Percentiles rank a stretch among this genome's conserved stretches.
Conservation (phyloP, 1,140 invertebrate genomes). For the Drosophila ambigua region DNA sequence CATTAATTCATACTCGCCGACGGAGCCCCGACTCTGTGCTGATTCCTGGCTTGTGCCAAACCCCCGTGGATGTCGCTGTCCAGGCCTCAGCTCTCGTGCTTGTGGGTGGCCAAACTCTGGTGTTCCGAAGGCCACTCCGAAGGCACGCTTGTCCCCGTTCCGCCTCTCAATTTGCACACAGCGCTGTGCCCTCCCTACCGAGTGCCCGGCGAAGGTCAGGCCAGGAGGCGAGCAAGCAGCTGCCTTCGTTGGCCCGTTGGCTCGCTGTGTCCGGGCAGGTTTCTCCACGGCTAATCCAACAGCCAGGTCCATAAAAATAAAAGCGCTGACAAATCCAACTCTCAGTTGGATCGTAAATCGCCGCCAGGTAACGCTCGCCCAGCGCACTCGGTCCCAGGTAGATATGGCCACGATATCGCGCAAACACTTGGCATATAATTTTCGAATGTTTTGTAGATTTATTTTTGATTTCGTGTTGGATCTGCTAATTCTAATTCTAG, state of each 20-base stretch:
- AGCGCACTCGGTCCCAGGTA: constrained; percentile 13
- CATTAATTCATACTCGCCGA: constrained; percentile 45
- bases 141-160: constrained; percentile 12
- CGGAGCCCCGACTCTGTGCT: not conserved
- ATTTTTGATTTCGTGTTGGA: constrained; percentile 26
- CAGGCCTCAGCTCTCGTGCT: not conserved
- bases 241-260: not conserved
- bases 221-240: constrained; percentile 9
- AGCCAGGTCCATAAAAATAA: constrained; percentile 31
- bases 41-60: constrained; percentile 59
- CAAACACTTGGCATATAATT: constrained; percentile 17
- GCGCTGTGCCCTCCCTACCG: constrained; percentile 3
- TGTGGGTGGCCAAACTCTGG: constrained; percentile 43
- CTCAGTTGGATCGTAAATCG: constrained; percentile 12
- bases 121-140: constrained; percentile 44
- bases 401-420: not conserved
- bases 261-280: constrained; percentile 5
- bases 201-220: constrained; percentile 12
- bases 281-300: constrained; percentile 46
- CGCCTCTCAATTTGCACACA: constrained; percentile 19
- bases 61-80: constrained; percentile 33
- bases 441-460: constrained; percentile 34
- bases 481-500: constrained; percentile 27
- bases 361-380: constrained; percentile 15
- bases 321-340: constrained; percentile 9